These are phyloP conservation scores for Drymonia ruficornis DNA, from an alignment of 2,888 invertebrate species.

Conservation along the genomic window DNA sequence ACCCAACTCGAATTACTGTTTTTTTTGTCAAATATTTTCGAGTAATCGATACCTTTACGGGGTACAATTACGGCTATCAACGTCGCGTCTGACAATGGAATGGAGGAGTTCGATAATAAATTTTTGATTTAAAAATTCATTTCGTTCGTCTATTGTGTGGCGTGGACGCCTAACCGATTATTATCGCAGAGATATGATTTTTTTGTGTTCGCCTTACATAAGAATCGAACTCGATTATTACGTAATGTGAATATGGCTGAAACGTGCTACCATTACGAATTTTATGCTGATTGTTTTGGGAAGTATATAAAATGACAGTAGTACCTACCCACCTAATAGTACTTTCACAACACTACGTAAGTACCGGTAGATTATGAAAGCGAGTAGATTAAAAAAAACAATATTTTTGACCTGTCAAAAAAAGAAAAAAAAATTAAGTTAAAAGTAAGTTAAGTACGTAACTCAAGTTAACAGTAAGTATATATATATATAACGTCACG, in stretches of 20 bases:
- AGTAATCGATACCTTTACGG: constrained; percentile 49
- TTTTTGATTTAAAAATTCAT: constrained; percentile 48
- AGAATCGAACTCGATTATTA: constrained; percentile 22
- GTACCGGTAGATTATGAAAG: too few species aligned
- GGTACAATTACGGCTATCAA: constrained; percentile 50
- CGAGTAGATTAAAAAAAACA: too few species aligned
- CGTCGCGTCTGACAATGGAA: constrained; percentile 47
- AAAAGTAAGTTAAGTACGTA: too few species aligned
- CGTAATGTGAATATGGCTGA: constrained; percentile 17
- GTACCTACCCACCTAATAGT: too few species aligned
- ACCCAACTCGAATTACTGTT: constrained; percentile 52
- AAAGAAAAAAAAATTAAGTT: too few species aligned
- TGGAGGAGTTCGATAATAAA: constrained; percentile 44
- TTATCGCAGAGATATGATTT: constrained; percentile 32
- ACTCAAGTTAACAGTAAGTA: too few species aligned
- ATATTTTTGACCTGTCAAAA: too few species aligned
- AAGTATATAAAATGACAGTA: neutral
- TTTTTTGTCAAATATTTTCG: constrained; percentile 50
- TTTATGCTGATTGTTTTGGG: constrained; percentile 5
- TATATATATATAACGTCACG: too few species aligned
- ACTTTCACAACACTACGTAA: too few species aligned
- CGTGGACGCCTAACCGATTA: constrained; percentile 23
- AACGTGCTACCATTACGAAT: constrained; percentile 23
- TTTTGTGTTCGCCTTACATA: constrained; percentile 30
- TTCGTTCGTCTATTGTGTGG: constrained; percentile 43